A percentile compares a stretch with the other conserved stretches of the same genome.
Conservation (phyloP, 1,140 invertebrate genomes). For the Polypedilum pembai region DNA sequence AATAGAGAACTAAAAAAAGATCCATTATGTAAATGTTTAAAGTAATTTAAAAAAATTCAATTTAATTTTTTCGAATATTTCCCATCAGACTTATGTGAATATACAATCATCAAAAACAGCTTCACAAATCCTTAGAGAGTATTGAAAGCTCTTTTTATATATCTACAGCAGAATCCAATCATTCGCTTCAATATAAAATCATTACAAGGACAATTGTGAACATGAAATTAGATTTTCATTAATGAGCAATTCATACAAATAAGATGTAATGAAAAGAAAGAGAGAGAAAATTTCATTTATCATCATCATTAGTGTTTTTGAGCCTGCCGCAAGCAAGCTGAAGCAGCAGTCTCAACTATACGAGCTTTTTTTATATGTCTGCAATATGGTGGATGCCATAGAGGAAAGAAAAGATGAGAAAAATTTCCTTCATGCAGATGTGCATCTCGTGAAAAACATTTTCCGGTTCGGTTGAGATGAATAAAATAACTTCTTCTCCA, state of each 20-base stretch:
- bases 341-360: not conserved
- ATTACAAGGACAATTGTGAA: not conserved
- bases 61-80: too few relatives aligned
- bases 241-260: not conserved
- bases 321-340: not conserved
- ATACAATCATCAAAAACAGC: too few relatives aligned
- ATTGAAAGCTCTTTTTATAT: too few relatives aligned
- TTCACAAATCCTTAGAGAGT: too few relatives aligned
- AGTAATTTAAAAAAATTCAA: too few relatives aligned
- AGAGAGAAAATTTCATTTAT: not conserved
- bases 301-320: constrained; percentile 15
- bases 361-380: too few relatives aligned
- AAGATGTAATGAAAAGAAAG: not conserved
- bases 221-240: constrained; percentile 5
- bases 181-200: too few relatives aligned
- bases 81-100: too few relatives aligned
- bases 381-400: not conserved
- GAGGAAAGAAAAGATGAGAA: not conserved
- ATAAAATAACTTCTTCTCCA: not conserved
- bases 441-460: constrained; percentile 5
- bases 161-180: too few relatives aligned
- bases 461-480: constrained; percentile 2
- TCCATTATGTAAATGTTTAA: too few relatives aligned
- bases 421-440: not conserved
- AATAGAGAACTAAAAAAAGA: too few relatives aligned